Evolutionary conservation across 2,113 vertebrate genomes (phyloP).

Genomic region (Lichenostomus cassidix): DNA sequence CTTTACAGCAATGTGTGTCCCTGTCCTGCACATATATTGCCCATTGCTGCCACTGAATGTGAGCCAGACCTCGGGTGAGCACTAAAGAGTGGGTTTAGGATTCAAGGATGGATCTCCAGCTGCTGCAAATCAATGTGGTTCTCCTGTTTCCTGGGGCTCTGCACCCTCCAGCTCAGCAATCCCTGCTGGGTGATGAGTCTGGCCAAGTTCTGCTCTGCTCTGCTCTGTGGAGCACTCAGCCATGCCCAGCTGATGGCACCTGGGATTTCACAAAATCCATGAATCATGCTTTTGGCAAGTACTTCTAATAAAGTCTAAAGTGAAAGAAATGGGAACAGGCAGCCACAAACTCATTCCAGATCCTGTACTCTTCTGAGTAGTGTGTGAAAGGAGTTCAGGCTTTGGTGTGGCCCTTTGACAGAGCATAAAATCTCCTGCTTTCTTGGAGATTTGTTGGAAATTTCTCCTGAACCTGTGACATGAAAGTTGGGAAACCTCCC

Average conservation of each 20-base stretch:
- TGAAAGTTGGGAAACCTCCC: background rate
- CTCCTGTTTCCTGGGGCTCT: background rate
- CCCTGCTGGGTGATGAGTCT: background rate
- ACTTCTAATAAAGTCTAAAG: background rate
- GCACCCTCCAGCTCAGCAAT: background rate
- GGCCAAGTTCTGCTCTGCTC: background rate
- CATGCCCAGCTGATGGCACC: background rate
- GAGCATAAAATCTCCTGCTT: background rate
- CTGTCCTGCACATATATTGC: background rate
- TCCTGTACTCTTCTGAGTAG: background rate
- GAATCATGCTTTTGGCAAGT: background rate
- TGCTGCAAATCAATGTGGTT: background rate
- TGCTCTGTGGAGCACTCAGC: background rate
- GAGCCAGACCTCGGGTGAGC: background rate
- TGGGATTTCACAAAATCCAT: background rate
- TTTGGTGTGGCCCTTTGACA: background rate
- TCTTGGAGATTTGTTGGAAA: background rate
- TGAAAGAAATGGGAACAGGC: background rate
- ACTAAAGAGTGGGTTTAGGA: background rate
- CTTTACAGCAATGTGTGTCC: accelerated
- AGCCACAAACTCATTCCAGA: background rate
- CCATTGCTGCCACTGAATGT: background rate
- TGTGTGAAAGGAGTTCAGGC: background rate
- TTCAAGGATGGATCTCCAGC: background rate
- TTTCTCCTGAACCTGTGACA: background rate